phyloP scores from a whole-genome alignment of 1,140 invertebrate genomes.

The Antheraea pernyi region DNA sequence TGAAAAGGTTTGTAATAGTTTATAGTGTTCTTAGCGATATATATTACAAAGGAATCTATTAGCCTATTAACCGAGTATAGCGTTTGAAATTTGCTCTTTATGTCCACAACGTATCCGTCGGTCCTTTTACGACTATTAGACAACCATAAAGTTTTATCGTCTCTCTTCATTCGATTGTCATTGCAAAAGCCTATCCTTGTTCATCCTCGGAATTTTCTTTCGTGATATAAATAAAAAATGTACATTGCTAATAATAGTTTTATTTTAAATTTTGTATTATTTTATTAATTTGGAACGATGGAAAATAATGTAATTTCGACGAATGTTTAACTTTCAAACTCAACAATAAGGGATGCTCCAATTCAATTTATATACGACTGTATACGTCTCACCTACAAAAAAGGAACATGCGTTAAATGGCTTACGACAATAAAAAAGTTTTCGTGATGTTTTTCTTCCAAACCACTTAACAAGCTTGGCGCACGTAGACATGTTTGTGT shows the following conservation, averaged over 20 bases:
- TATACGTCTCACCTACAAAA: slow-evolving; percentile 28
- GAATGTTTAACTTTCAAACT: too few relatives aligned
- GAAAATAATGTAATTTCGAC: too few relatives aligned
- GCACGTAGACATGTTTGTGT: slow-evolving; percentile 76
- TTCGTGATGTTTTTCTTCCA: slow-evolving; percentile 77
- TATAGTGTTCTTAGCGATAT: not conserved
- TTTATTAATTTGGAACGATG: too few relatives aligned
- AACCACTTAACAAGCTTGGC: slow-evolving; percentile 78
- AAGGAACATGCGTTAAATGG: slow-evolving; percentile 57
- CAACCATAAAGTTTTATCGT: slow-evolving; percentile 38
- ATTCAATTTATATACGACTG: not conserved
- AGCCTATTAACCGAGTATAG: slow-evolving; percentile 15
- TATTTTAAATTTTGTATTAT: too few relatives aligned
- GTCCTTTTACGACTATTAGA: slow-evolving; percentile 42
- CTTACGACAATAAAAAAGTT: slow-evolving; percentile 75
- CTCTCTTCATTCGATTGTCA: slow-evolving; percentile 1
- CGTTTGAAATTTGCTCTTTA: slow-evolving; percentile 27
- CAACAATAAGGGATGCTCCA: not conserved
- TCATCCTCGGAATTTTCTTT: not conserved
- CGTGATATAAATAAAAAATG: too few relatives aligned
- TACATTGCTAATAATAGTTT: too few relatives aligned
- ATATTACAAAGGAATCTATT: slow-evolving; percentile 4
- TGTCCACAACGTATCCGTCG: slow-evolving; percentile 11
- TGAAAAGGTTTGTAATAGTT: not conserved
- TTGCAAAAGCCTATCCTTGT: not conserved